phyloP scores from a whole-genome alignment of 2,113 vertebrate species.

The Melanocharis versteri region DNA sequence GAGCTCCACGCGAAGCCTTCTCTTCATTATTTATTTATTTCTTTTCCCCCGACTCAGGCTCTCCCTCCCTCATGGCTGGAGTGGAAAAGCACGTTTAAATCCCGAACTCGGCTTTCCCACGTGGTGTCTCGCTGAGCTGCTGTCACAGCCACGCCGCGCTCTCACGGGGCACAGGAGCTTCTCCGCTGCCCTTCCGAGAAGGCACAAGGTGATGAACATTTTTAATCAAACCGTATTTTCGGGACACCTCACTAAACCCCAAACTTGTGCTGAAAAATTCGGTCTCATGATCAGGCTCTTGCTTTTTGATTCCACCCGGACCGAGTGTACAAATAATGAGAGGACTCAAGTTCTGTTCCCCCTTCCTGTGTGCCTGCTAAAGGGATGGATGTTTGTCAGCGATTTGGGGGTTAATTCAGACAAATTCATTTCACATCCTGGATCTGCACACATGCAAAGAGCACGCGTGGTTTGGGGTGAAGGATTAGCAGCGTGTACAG shows the following conservation, averaged over 20 bases:
- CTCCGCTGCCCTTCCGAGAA: neutral
- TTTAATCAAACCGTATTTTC: neutral
- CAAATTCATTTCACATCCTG: neutral
- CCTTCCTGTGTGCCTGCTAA: neutral
- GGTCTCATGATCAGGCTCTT: neutral
- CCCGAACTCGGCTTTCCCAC: neutral
- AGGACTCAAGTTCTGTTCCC: neutral
- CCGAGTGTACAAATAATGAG: neutral
- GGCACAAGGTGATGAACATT: neutral
- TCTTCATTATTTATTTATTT: neutral
- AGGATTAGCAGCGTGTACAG: neutral
- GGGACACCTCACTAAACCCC: neutral
- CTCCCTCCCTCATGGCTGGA: neutral
- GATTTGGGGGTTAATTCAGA: neutral
- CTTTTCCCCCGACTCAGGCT: neutral
- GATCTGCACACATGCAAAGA: neutral
- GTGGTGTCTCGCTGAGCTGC: neutral
- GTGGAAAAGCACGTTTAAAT: neutral
- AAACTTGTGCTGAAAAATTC: neutral
- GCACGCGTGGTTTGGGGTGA: neutral
- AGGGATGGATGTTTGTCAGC: neutral
- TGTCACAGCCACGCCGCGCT: neutral
- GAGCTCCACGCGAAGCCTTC: neutral
- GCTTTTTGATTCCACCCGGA: neutral
- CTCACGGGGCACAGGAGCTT: neutral